Evolutionary conservation across 1,140 invertebrate species (phyloP), one percentile per base, ranked within the genome.

Genomic region (Caenorhabditis inopinata): DNA sequence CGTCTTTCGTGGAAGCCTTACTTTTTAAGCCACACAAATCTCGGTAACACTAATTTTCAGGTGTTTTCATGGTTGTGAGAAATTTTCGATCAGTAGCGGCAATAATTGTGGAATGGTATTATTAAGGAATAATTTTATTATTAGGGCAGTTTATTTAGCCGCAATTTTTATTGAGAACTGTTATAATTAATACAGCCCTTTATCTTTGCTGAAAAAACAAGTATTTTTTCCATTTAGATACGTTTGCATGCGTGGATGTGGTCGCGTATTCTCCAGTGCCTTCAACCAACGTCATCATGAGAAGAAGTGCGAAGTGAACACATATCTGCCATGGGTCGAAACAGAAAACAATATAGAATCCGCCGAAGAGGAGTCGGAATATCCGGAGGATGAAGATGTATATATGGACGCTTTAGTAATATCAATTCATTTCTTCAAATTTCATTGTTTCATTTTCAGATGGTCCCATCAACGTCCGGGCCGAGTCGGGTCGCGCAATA

Each of bases 201-300:
- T 42, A 42, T 5, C 38, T 42, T 42, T 5, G 14, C 5, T 7
- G 14, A 5, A 42, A 42, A 42, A 42, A 7, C 23, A 23, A 48
- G 14, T 47, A 51, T 25, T 5, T 12, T 29, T 3, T 49, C 21
- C 35, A 46, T 14, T 42, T 78, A 80, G 79, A 76, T 75, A 53
- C 74, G 77, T 79, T 1, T 82, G 81, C 21, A 16, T 42, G 5
- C 83, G 82, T 42, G 68, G 77, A 2, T 82, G 81, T 76, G 81
- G 81, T 7, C 78, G 78, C 18, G 74, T 23, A 9, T 82, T 82
- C 27, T 74, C 78, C 5, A 76, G 38, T 47, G 21, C 21, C 2
- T 74, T 46, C 46, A 82, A 82, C 46, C 78, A 80, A 35, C 45
- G 58, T 32, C n/a, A 35, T 32, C 81, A 82, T 49, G 81, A 82